Percentiles rank a stretch among this genome's conserved stretches.
These are phyloP conservation scores for Lasius fuliginosus DNA, from an alignment of 2,888 invertebrate species.

Conservation along the genomic window DNA sequence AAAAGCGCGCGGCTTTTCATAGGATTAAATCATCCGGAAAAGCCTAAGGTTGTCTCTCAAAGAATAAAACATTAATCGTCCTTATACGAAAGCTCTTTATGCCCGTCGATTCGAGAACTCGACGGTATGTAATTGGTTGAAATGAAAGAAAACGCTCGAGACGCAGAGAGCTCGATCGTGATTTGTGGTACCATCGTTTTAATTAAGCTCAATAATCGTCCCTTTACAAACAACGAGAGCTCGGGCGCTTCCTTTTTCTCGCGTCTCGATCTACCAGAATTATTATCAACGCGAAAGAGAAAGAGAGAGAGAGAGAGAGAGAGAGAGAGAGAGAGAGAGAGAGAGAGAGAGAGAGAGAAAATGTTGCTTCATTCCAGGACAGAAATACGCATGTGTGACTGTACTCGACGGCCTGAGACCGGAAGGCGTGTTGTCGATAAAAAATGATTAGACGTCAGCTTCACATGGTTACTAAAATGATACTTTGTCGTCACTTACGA, in stretches of 20 bases:
- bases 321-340: too few relatives aligned
- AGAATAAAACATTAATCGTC: slow-evolving; percentile 74
- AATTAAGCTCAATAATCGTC: slow-evolving; percentile 72
- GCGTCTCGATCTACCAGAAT: slow-evolving; percentile 41
- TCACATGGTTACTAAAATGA: slow-evolving; percentile 24
- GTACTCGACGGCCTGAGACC: slow-evolving; percentile 5
- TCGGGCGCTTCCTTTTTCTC: slow-evolving; percentile 61
- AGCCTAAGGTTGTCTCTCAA: slow-evolving; percentile 61
- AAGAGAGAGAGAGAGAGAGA: too few relatives aligned
- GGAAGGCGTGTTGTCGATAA: slow-evolving; percentile 58
- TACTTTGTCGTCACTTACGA: background rate
- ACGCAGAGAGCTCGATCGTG: slow-evolving; percentile 69
- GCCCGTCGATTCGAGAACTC: slow-evolving; percentile 68
- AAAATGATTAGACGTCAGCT: slow-evolving; percentile 44
- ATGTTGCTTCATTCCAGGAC: slow-evolving; percentile 26
- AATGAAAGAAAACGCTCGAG: slow-evolving; percentile 75
- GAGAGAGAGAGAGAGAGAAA: too few relatives aligned
- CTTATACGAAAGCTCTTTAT: slow-evolving; percentile 52
- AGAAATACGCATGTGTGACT: slow-evolving; percentile 19
- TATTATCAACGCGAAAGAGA: background rate
- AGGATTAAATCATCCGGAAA: slow-evolving; percentile 64
- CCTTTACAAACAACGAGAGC: slow-evolving; percentile 40
- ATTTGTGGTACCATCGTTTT: slow-evolving; percentile 76
- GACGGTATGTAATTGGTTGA: slow-evolving; percentile 71
- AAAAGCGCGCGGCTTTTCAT: slow-evolving; percentile 10